Evolutionary conservation across 2,113 vertebrate genomes (phyloP).

Genomic region (Microcebus ravelobensis): DNA sequence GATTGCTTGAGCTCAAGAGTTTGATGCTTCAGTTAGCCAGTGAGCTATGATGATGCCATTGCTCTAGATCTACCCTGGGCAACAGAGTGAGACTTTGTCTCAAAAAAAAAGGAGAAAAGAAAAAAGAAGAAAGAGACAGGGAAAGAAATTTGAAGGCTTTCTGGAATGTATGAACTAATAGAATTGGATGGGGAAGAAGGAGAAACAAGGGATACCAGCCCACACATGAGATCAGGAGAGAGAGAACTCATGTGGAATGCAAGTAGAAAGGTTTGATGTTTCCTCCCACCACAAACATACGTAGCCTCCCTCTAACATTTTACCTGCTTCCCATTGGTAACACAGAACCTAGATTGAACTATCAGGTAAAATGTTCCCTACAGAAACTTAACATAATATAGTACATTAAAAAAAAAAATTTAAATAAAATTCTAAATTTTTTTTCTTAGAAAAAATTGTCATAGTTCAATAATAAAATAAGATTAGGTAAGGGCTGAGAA

Average conservation of each 20-base stretch:
- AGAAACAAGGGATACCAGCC: background rate
- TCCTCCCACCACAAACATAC: background rate
- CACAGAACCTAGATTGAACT: background rate
- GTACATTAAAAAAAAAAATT: background rate
- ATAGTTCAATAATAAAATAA: background rate
- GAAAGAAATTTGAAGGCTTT: background rate
- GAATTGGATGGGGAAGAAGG: background rate
- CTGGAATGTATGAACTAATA: constrained; percentile 2
- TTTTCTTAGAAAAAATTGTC: background rate
- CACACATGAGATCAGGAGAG: background rate
- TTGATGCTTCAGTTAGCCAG: too few species aligned
- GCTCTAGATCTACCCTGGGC: too few species aligned
- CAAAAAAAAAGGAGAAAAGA: too few species aligned
- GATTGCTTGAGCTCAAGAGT: too few species aligned
- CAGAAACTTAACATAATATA: background rate
- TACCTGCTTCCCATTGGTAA: background rate
- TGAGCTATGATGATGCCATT: too few species aligned
- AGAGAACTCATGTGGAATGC: background rate
- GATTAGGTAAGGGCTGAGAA: background rate
- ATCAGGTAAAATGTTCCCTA: background rate
- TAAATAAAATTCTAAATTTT: constrained; percentile 1
- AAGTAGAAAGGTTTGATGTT: background rate
- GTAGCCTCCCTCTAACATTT: background rate
- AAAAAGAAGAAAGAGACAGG: background rate
- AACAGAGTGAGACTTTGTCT: too few species aligned